Conservation (phyloP, 2,797 vertebrate species). For the Linurgus olivaceus region DNA sequence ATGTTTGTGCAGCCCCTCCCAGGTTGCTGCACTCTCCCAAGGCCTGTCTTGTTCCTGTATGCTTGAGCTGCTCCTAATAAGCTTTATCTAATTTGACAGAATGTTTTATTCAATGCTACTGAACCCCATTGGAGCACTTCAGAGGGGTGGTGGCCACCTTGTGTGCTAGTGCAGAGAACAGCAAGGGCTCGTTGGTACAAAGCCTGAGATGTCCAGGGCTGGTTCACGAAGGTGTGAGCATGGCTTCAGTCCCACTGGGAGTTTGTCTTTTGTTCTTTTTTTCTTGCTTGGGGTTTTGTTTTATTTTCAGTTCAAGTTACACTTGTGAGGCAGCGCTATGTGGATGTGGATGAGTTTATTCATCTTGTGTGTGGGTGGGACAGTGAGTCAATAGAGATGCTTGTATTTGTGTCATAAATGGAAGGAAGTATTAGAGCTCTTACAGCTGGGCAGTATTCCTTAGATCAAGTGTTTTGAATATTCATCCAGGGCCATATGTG, state of each 20-base stretch:
- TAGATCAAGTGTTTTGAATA: neutral
- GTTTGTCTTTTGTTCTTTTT: neutral
- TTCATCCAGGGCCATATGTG: neutral
- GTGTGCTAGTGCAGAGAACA: neutral
- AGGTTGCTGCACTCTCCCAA: neutral
- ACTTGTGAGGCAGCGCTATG: accelerated
- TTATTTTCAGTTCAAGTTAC: neutral
- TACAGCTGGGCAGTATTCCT: neutral
- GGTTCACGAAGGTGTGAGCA: neutral
- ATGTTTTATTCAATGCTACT: neutral
- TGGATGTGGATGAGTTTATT: neutral
- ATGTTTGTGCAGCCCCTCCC: slow-evolving; percentile 13
- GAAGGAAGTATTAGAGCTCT: neutral
- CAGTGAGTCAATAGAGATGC: neutral
- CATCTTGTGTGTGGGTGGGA: neutral
- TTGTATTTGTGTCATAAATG: neutral
- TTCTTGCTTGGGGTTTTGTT: neutral
- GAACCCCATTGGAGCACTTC: neutral
- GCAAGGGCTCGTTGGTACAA: neutral
- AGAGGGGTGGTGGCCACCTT: accelerated
- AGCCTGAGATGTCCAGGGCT: neutral
- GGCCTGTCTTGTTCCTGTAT: neutral
- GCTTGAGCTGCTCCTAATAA: neutral
- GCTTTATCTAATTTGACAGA: neutral
- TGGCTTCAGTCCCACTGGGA: neutral